These are phyloP conservation scores for Tetheella fluctuosa DNA, from an alignment of 2,888 invertebrate genomes.

Conservation along the genomic window DNA sequence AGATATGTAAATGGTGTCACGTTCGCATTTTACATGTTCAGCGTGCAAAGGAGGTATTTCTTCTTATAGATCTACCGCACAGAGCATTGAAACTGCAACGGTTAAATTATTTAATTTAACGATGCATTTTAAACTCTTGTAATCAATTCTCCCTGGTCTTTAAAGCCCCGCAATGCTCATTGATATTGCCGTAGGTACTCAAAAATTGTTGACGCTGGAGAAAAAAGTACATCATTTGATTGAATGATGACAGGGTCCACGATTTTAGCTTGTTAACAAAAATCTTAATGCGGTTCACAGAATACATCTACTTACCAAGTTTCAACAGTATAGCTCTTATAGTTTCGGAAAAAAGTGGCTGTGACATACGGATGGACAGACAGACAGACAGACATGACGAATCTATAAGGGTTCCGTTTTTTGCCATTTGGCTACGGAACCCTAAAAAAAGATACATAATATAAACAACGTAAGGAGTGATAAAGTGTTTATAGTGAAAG, in stretches of 20 bases:
- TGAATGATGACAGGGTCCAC: not conserved
- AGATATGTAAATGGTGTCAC: slow-evolving; percentile 56
- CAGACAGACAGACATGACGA: no score
- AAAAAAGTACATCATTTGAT: not conserved
- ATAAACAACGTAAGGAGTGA: not conserved
- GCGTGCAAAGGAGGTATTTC: slow-evolving; percentile 19
- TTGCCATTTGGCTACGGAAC: not conserved
- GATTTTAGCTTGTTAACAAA: no score
- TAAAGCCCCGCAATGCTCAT: no score
- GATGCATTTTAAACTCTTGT: not conserved
- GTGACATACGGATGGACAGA: no score
- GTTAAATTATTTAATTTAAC: not conserved
- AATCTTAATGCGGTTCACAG: no score
- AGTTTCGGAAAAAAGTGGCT: no score
- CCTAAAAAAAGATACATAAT: not conserved
- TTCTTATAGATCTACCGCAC: slow-evolving; percentile 11
- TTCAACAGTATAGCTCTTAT: no score
- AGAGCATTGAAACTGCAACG: not conserved
- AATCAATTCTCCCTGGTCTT: not conserved
- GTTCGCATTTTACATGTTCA: slow-evolving; percentile 42
- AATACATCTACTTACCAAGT: no score
- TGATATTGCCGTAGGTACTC: no score
- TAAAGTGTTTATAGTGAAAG: slow-evolving; percentile 13
- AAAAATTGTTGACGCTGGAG: not conserved
- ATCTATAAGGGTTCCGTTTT: no score